A percentile compares a stretch with the other conserved stretches of the same genome.
phyloP scores from a whole-genome alignment of 2,888 invertebrate genomes.

The Octonoba sinensis region DNA sequence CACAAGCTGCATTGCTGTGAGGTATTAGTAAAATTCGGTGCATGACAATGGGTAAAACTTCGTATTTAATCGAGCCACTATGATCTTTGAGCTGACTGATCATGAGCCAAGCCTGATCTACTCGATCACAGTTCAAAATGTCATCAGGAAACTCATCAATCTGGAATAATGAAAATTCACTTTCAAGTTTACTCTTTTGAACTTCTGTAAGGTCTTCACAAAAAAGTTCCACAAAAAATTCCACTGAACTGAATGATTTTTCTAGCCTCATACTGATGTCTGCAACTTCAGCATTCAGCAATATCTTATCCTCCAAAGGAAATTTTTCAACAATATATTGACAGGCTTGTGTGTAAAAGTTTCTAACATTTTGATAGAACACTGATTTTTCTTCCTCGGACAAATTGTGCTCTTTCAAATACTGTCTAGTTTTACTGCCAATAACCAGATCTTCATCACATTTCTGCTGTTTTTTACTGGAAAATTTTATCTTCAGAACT shows the following conservation, averaged over 20 bases:
- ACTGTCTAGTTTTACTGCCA: not conserved
- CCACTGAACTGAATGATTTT: not conserved
- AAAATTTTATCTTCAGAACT: not conserved
- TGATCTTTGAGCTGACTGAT: not conserved
- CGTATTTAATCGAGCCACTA: not conserved
- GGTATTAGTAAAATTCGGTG: too few species aligned
- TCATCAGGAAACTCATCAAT: not conserved
- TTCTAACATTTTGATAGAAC: not conserved
- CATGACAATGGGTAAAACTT: too few species aligned
- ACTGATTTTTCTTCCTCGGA: not conserved
- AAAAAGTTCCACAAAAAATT: not conserved
- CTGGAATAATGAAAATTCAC: not conserved
- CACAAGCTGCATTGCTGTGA: too few species aligned
- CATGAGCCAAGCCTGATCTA: not conserved
- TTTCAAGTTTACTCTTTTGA: constrained; percentile 1
- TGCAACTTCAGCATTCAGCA: not conserved
- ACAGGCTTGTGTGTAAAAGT: not conserved
- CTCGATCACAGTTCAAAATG: not conserved
- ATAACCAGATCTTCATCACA: not conserved
- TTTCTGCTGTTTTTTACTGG: not conserved
- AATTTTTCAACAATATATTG: constrained; percentile 5
- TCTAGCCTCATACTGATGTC: not conserved
- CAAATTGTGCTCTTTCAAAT: not conserved
- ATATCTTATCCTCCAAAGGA: not conserved
- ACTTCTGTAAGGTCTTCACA: not conserved